A percentile compares a stretch with the other conserved stretches of the same genome.
These are phyloP conservation scores for Holotrichia oblita DNA, from an alignment of 1,140 invertebrate species.

Conservation along the genomic window DNA sequence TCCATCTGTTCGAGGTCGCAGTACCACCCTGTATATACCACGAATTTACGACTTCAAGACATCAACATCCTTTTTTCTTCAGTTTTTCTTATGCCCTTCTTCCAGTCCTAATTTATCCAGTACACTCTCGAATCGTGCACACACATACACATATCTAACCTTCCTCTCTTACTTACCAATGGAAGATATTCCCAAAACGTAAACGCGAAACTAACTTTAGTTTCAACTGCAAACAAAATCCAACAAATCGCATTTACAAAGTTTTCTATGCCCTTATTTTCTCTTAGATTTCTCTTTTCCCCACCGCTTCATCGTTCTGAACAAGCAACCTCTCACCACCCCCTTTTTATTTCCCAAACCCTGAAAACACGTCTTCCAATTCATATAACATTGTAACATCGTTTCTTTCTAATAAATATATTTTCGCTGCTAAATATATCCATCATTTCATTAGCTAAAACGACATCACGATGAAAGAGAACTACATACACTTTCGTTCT, in stretches of 20 bases:
- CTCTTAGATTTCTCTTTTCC: slow-evolving; percentile 23
- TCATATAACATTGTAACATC: too few species aligned
- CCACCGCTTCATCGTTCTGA: background rate
- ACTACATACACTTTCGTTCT: too few species aligned
- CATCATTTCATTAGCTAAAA: too few species aligned
- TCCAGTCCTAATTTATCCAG: background rate
- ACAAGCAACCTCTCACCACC: slow-evolving; percentile 12
- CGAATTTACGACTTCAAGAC: background rate
- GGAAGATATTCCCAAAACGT: slow-evolving; percentile 40
- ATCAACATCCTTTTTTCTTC: background rate
- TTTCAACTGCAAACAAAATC: slow-evolving; percentile 51
- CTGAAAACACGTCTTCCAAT: background rate
- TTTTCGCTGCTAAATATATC: too few species aligned
- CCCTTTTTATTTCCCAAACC: slow-evolving; percentile 17
- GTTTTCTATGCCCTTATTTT: slow-evolving; percentile 48
- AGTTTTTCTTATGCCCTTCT: too few species aligned
- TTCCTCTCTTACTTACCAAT: background rate
- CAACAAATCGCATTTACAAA: slow-evolving; percentile 53
- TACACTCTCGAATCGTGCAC: background rate
- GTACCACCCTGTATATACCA: too few species aligned
- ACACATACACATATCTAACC: background rate
- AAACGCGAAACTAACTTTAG: slow-evolving; percentile 46
- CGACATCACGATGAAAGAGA: too few species aligned
- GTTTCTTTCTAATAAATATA: too few species aligned
- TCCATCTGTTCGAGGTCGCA: too few species aligned